Conservation (phyloP, 2,797 vertebrate genomes). For the Malurus leucopterus region DNA sequence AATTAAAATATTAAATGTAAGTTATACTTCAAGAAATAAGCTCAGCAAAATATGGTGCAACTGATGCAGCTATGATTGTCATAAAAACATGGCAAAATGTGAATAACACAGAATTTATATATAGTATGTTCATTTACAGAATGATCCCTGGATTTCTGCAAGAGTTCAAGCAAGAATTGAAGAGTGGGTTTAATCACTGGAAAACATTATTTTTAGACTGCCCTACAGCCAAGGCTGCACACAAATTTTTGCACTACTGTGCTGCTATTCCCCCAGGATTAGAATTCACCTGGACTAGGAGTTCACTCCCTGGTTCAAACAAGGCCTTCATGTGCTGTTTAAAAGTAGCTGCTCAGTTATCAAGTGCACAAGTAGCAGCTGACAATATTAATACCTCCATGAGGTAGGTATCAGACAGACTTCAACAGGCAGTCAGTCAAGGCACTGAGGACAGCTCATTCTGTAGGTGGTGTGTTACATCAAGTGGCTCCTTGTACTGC, state of each 20-base stretch:
- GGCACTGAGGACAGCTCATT: not conserved
- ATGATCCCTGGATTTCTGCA: not conserved
- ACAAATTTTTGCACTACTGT: not conserved
- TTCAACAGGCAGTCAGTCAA: not conserved
- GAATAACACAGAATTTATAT: not conserved
- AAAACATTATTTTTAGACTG: not conserved
- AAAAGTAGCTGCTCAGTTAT: not conserved
- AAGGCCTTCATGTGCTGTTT: not conserved
- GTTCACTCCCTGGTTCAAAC: not conserved
- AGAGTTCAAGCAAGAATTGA: not conserved
- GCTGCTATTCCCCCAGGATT: not conserved
- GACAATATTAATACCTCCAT: not conserved
- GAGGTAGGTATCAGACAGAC: not conserved
- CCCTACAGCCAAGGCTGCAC: not conserved
- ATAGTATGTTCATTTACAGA: not conserved
- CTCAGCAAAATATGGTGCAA: not conserved
- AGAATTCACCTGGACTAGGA: not conserved
- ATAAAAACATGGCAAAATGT: not conserved
- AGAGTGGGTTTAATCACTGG: not conserved
- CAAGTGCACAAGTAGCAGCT: not conserved
- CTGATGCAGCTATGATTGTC: not conserved
- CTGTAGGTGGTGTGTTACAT: not conserved
- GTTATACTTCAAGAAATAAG: not conserved
- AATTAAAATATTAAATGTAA: slow-evolving; percentile 1
- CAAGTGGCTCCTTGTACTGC: not conserved